A percentile compares a stretch with the other conserved stretches of the same genome.
Conservation (phyloP, 2,113 vertebrate genomes). For the Verasper variegatus region DNA sequence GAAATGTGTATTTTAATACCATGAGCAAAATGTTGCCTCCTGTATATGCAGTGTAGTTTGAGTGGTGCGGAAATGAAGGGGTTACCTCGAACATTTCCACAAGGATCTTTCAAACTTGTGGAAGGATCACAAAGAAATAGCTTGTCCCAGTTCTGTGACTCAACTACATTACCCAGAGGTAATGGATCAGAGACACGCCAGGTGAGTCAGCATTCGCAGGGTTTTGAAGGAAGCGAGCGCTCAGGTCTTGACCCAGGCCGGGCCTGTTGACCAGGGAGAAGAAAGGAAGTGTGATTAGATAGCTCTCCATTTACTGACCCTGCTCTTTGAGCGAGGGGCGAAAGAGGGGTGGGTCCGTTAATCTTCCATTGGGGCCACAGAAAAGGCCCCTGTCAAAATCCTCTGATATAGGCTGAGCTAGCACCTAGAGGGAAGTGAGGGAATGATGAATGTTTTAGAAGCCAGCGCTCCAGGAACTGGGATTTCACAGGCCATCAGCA, state of each 20-base stretch:
- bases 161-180: neutral
- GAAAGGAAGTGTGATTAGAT: slow-evolving; percentile 52
- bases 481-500: slow-evolving; percentile 67
- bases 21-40: neutral
- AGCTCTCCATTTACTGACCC: slow-evolving; percentile 31
- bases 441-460: slow-evolving; percentile 74
- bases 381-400: slow-evolving; percentile 56
- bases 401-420: slow-evolving; percentile 51
- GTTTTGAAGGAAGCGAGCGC: slow-evolving; percentile 2
- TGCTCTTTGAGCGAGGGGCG: slow-evolving; percentile 24
- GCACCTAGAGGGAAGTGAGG: slow-evolving; percentile 41
- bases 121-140: slow-evolving; percentile 1
- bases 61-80: neutral
- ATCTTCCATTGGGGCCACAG: slow-evolving; percentile 35
- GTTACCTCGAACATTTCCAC: slow-evolving; percentile 12
- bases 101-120: slow-evolving; percentile 19
- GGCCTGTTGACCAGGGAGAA: slow-evolving; percentile 43
- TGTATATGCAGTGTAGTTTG: neutral
- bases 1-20: neutral
- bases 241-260: slow-evolving; percentile 21
- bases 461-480: slow-evolving; percentile 58
- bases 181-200: slow-evolving; percentile 4
- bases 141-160: neutral
- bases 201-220: slow-evolving; percentile 8
- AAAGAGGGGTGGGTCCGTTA: neutral